Evolutionary conservation across 2,113 vertebrate species (phyloP), one percentile per base, ranked within the genome.

Genomic region (Oryzias curvinotus): DNA sequence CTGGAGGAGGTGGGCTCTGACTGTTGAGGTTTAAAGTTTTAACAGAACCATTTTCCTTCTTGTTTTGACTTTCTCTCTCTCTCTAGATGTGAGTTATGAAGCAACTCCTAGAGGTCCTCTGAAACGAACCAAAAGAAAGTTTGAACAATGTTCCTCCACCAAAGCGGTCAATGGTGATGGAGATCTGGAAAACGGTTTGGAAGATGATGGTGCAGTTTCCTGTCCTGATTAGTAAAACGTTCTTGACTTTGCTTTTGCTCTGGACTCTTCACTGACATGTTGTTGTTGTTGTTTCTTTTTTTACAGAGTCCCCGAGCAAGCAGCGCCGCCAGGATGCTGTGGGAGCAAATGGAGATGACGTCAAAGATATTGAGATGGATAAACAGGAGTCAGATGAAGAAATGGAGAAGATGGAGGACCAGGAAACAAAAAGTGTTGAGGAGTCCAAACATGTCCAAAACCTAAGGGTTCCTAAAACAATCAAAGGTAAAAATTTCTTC

Each of bases 301-400:
- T 13, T 58, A 55, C 64, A 90, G 87, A 57, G 8, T 74, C 78
- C 13, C 73, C 70, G 0, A 52, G 3, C 4, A 90, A 90, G 60
- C 87, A 83, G 42, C 71, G 3, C 1, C 68, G 73, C 0, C 17
- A 42, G 15, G 65, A 78, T 14, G 2, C 51, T 17, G 55, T 1
- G 42, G 59, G n/a, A 23, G 43, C 12, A 25, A 15, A 0, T 25
- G 13, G 7, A 21, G 13, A 41, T n/a, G 6, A 52, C 26, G 68
- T 54, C 3, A 71, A 51, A 66, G 70, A 59, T 0, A 58, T 60
- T 41, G 48, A 78, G 21, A 85, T 87, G 82, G 83, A 90, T 18
- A 41, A 78, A 12, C 64, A 77, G 18, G 73, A 84, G 15, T 45
- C 71, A 2, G 41, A 10, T 46, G 54, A 69, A 18, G 50, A 63